Evolutionary conservation across 2,113 vertebrate species (phyloP).

Genomic region (Peromyscus maniculatus): DNA sequence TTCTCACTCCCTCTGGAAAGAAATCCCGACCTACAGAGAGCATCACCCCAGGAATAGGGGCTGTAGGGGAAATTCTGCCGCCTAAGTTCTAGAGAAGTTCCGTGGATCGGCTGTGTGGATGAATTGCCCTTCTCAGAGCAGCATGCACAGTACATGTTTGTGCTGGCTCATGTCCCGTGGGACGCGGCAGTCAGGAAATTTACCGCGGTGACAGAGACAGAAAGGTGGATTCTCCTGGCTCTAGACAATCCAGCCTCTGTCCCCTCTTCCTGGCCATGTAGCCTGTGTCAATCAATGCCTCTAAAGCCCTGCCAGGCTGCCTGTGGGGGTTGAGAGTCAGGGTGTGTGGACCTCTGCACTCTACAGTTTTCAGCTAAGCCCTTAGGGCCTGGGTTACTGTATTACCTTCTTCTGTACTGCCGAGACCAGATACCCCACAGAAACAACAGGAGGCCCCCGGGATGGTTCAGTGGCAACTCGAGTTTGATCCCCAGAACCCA

Average conservation of each 20-base stretch:
- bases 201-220: background rate
- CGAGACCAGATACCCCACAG: background rate
- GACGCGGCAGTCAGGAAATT: background rate
- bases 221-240: slow-evolving; percentile 6
- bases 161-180: slow-evolving; percentile 16
- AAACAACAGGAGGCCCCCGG: background rate
- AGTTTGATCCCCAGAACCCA: background rate
- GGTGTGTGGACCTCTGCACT: background rate
- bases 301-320: background rate
- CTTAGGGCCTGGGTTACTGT: background rate
- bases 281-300: fast-evolving
- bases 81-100: background rate
- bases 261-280: background rate
- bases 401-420: background rate
- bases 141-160: background rate
- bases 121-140: background rate
- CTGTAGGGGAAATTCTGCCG: background rate
- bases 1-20: background rate
- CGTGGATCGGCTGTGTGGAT: background rate
- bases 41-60: background rate
- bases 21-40: background rate
- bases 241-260: slow-evolving; percentile 37
- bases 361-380: background rate
- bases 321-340: background rate
- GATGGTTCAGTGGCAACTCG: background rate